Conservation (phyloP, 2,888 invertebrate species). For the Tetragnatha montana region DNA sequence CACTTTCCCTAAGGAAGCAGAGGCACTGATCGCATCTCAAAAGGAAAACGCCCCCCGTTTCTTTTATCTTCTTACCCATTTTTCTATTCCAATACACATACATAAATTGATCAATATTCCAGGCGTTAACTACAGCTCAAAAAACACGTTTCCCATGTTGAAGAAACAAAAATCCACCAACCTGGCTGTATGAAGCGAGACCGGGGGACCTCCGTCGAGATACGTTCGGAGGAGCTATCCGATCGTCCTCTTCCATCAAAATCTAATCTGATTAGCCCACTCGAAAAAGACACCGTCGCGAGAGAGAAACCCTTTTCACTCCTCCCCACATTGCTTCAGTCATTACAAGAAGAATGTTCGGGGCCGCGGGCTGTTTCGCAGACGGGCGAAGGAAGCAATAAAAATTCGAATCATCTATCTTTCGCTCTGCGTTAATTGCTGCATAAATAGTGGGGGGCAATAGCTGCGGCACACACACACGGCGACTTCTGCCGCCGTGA, state of each 20-base stretch:
- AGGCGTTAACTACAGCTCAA: no score
- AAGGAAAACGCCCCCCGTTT: no score
- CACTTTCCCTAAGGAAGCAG: no score
- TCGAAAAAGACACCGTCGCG: not conserved
- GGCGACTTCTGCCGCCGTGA: slow-evolving; percentile 10
- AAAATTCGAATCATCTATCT: slow-evolving; percentile 52
- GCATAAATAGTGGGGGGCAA: slow-evolving; percentile 57
- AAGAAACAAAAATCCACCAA: no score
- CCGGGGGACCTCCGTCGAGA: no score
- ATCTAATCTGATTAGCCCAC: not conserved
- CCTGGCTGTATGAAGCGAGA: no score
- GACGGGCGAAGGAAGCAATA: slow-evolving; percentile 49
- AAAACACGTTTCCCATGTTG: no score
- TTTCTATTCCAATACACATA: no score
- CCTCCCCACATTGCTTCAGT: slow-evolving; percentile 6
- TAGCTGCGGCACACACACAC: slow-evolving; percentile 7
- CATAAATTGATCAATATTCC: no score
- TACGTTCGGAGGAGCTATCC: not conserved
- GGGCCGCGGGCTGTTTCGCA: slow-evolving; percentile 28
- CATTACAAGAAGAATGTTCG: slow-evolving; percentile 60
- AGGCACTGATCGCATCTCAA: no score
- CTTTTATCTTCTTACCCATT: no score
- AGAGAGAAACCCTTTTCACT: not conserved
- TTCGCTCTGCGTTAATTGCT: slow-evolving; percentile 49
- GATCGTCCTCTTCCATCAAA: not conserved